phyloP scores from a whole-genome alignment of 1,140 invertebrate species.

The Ceratina australensis region DNA sequence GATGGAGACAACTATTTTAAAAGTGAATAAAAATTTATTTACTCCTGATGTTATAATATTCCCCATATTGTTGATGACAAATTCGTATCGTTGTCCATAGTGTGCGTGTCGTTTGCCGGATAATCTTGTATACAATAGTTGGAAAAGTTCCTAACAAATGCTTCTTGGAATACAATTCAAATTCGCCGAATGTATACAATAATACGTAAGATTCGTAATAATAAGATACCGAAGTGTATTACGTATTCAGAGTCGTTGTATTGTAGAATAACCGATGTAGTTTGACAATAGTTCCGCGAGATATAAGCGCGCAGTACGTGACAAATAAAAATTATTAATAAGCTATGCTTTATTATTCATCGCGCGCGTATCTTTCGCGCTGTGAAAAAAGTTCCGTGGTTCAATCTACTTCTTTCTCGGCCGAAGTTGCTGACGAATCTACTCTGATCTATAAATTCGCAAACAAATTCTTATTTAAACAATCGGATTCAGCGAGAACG shows the following conservation, averaged over 20 bases:
- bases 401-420: background rate
- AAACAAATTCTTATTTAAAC: background rate
- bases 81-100: constrained; percentile 42
- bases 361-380: background rate
- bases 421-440: background rate
- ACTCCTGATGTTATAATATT: constrained; percentile 49
- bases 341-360: constrained; percentile 1
- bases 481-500: too few species aligned
- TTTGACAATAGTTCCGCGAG: constrained; percentile 24
- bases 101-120: constrained; percentile 27
- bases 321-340: constrained; percentile 24
- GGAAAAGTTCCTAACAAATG: constrained; percentile 32
- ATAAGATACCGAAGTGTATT: constrained; percentile 14
- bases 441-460: background rate
- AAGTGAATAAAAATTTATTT: constrained; percentile 52
- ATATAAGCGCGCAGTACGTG: constrained; percentile 10
- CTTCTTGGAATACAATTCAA: background rate
- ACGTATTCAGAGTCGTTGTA: constrained; percentile 1
- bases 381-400: constrained; percentile 10
- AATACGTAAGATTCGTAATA: background rate
- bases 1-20: constrained; percentile 11
- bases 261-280: constrained; percentile 17
- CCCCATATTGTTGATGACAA: constrained; percentile 41
- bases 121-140: constrained; percentile 28
- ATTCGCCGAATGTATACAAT: constrained; percentile 8